These are phyloP conservation scores for Ctenosaura bakeri DNA, from an alignment of 2,797 vertebrate genomes.

Conservation along the genomic window DNA sequence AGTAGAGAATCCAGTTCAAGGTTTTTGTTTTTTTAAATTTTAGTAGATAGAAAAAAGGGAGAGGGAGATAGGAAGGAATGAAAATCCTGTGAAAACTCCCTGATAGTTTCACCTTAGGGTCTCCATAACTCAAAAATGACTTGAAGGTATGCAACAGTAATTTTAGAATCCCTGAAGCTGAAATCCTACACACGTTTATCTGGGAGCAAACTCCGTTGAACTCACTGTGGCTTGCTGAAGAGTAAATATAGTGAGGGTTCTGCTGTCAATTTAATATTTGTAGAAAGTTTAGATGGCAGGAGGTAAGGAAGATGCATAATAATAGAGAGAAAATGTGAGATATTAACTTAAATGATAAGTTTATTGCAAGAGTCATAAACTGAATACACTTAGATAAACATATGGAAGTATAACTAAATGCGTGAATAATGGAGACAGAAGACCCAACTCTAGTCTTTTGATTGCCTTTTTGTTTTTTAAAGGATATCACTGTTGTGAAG, in stretches of 20 bases:
- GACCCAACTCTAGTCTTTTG: not conserved
- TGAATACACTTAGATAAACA: not conserved
- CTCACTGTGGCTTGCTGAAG: not conserved
- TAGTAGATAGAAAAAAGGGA: no score
- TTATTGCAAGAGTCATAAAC: not conserved
- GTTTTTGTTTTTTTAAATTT: no score
- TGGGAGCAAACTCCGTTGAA: not conserved
- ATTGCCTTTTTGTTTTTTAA: constrained; percentile 46
- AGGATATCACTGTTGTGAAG: constrained; percentile 95
- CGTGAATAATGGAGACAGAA: constrained; percentile 14
- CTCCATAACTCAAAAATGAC: no score
- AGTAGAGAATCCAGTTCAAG: no score
- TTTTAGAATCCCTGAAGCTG: not conserved
- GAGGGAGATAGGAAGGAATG: no score
- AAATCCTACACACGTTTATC: not conserved
- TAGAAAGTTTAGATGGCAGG: not conserved
- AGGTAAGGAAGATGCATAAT: not conserved
- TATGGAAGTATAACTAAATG: not conserved
- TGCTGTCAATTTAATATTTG: not conserved
- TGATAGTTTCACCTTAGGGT: no score
- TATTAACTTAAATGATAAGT: not conserved
- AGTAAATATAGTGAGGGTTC: not conserved
- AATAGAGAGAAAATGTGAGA: not conserved
- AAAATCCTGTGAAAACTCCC: no score
- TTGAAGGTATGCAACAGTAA: no score